Evolutionary conservation across 2,113 vertebrate genomes (phyloP), one percentile per base, ranked within the genome.

Genomic region (Lophius piscatorius): DNA sequence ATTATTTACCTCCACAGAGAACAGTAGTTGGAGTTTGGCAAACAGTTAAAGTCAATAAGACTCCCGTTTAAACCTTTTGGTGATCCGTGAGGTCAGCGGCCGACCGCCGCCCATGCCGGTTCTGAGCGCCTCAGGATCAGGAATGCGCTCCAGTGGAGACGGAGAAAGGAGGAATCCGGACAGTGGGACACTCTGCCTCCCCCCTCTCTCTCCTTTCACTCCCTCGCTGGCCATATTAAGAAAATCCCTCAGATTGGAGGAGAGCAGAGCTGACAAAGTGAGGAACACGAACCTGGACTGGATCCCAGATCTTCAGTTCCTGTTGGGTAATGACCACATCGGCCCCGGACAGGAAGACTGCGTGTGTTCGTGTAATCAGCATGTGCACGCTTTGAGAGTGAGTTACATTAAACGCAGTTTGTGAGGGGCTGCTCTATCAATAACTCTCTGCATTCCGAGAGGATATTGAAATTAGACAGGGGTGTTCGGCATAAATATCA

Each of bases 161-260:
- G 34, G 57, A 35, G 14, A 50, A 10, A 18, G 39, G 51, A 29
- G 38, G 63, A 21, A 14, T 54, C 68, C 39, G 56, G 47, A 42
- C n/a, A 17, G 5, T 0, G 0, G 24, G 47, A 62, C 54, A 50
- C 54, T 60, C 68, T 26, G 57, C 18, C 36, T 23, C 12, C 60
- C 46, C 31, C 26, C 45, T 13, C 18, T 54, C 14, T 49, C 60
- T 56, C 14, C 6, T 68, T 58, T 46, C 62, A 55, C 62, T 74
- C 52, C 52, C 34, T 54, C 41, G 61, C 31, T 61, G 50, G 42
- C 85, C 81, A 68, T 87, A 84, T 81, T 73, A 84, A 85, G 81
- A 71, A 54, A 82, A 70, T 59, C 47, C 16, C 41, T 49, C 26
- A 57, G 67, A 77, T 40, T 48, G 54, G 44, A 45, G 34, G 59